Conservation (phyloP, 2,797 vertebrate species). For the Myotis vivesi region DNA sequence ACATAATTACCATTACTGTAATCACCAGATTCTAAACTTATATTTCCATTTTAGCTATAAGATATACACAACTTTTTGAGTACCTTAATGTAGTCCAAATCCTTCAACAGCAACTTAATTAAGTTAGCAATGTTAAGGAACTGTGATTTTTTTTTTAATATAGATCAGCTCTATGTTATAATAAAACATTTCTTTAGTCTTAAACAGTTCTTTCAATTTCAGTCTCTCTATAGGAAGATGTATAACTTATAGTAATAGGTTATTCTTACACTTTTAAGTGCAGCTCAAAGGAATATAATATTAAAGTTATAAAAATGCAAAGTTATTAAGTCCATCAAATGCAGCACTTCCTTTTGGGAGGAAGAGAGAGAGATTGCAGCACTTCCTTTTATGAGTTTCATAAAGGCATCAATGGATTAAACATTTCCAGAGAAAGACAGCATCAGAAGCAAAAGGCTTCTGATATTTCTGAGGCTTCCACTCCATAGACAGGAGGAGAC, state of each 20-base stretch:
- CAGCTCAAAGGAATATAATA: neutral
- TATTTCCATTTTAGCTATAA: slow-evolving; percentile 13
- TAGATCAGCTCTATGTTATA: neutral
- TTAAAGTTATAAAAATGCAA: slow-evolving; percentile 38
- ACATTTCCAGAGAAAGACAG: neutral
- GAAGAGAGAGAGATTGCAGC: no score
- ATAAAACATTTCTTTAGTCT: slow-evolving; percentile 5
- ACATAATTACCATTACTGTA: neutral
- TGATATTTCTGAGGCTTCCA: neutral
- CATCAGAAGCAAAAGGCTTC: neutral
- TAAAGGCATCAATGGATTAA: neutral
- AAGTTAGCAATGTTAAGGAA: slow-evolving; percentile 30
- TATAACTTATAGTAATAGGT: neutral
- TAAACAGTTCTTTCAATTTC: slow-evolving; percentile 10
- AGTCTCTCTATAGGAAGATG: neutral
- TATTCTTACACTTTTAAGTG: slow-evolving; percentile 29
- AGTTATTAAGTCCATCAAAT: slow-evolving; percentile 38
- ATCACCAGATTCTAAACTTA: neutral
- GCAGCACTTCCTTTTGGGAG: slow-evolving; percentile 41
- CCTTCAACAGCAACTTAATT: slow-evolving; percentile 23
- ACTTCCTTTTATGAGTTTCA: slow-evolving; percentile 52
- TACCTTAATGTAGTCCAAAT: neutral
- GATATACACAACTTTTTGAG: neutral
- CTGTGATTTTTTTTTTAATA: neutral
- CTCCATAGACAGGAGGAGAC: neutral